A percentile compares a stretch with the other conserved stretches of the same genome.
Evolutionary conservation across 2,797 vertebrate species (phyloP).

Genomic region (Amblyopsis hoosieri): DNA sequence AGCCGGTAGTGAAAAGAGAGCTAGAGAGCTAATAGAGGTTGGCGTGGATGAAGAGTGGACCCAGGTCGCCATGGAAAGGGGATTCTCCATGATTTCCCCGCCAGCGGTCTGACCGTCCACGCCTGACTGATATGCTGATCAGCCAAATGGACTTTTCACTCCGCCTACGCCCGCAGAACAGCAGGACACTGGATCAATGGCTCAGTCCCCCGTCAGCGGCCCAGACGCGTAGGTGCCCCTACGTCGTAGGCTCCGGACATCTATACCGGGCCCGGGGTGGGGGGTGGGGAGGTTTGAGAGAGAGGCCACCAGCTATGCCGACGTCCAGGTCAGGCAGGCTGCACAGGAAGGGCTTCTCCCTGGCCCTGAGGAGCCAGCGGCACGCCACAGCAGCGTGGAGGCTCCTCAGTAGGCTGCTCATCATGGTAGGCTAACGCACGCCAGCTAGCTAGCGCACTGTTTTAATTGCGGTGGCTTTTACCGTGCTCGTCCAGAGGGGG

Average conservation of each 20-base stretch:
- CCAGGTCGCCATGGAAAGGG: constrained; percentile 23
- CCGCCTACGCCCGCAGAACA: constrained; percentile 56
- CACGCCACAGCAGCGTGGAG: constrained; percentile 77
- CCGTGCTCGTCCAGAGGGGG: no score
- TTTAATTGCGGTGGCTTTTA: not conserved
- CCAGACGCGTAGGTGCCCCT: constrained; percentile 31
- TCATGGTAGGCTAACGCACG: constrained; percentile 60
- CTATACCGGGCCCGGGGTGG: constrained; percentile 22
- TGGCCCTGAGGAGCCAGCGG: constrained; percentile 77
- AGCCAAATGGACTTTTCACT: constrained; percentile 52
- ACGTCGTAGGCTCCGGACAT: constrained; percentile 12
- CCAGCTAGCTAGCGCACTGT: not conserved
- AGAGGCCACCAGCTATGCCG: constrained; percentile 66
- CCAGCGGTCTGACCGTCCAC: constrained; percentile 32
- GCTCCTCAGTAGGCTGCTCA: constrained; percentile 79
- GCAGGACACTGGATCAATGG: constrained; percentile 50
- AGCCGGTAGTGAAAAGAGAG: not conserved
- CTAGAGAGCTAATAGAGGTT: constrained; percentile 5
- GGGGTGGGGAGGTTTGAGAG: not conserved
- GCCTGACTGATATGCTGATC: constrained; percentile 66
- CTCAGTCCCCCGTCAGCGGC: constrained; percentile 46
- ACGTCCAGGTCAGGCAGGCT: constrained; percentile 70
- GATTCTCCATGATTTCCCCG: constrained; percentile 39
- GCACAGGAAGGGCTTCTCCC: constrained; percentile 76
- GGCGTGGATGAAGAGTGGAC: constrained; percentile 28